A percentile compares a stretch with the other conserved stretches of the same genome.
Evolutionary conservation across 2,797 vertebrate species (phyloP).

Genomic region (Oceanodroma leucorhoa): DNA sequence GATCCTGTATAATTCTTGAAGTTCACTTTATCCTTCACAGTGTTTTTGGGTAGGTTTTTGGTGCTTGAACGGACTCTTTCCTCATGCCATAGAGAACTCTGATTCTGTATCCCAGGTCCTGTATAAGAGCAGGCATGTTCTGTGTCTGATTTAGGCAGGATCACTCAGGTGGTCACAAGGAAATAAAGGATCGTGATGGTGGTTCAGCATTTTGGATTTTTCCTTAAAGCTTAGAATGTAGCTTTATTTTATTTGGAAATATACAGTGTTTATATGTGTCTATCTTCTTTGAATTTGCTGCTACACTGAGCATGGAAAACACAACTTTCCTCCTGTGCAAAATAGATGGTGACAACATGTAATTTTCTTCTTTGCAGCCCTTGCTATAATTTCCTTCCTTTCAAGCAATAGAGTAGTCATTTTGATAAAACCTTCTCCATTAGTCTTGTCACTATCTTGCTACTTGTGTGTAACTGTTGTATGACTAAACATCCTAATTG

Average conservation of each 20-base stretch:
- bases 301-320: constrained; percentile 41
- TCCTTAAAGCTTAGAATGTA: constrained; percentile 10
- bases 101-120: background rate
- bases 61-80: background rate
- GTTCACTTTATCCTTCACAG: background rate
- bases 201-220: constrained; percentile 42
- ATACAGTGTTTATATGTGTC: background rate
- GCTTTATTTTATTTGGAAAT: constrained; percentile 44
- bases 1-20: background rate
- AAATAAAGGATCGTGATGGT: constrained; percentile 4
- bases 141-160: background rate
- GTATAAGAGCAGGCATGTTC: background rate
- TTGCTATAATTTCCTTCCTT: constrained; percentile 60
- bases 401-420: constrained; percentile 58
- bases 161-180: background rate
- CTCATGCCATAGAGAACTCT: background rate
- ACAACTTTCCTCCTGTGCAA: constrained; percentile 31
- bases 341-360: constrained; percentile 64
- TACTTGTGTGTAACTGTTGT: constrained; percentile 19
- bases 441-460: constrained; percentile 60
- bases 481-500: constrained; percentile 37
- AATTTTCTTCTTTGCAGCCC: constrained; percentile 57
- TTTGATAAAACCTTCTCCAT: constrained; percentile 65
- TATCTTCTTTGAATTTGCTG: constrained; percentile 49
- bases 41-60: background rate